These are phyloP conservation scores for Columba livia DNA, from an alignment of 2,113 vertebrate genomes.

Conservation along the genomic window DNA sequence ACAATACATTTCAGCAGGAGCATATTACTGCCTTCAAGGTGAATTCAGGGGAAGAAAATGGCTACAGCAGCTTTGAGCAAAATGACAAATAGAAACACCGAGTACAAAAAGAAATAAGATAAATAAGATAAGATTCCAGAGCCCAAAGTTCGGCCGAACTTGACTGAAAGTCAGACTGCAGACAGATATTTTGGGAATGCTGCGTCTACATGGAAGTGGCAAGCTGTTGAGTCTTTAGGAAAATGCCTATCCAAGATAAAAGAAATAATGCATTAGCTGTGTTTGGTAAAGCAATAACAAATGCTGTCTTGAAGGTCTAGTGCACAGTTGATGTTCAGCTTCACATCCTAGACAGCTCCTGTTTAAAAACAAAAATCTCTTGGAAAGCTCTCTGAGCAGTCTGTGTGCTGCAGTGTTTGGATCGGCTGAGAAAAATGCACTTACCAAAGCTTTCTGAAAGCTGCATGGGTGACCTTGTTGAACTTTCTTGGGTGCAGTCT, in stretches of 20 bases:
- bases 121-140: not conserved
- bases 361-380: not conserved
- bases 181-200: not conserved
- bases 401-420: not conserved
- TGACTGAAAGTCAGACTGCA: not conserved
- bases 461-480: not conserved
- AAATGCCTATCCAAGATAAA: not conserved
- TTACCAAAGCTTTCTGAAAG: not conserved
- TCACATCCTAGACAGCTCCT: not conserved
- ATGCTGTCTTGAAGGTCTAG: not conserved
- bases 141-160: not conserved
- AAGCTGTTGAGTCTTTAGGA: not conserved
- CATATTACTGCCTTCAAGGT: not conserved
- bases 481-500: not conserved
- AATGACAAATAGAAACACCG: not conserved
- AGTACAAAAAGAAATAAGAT: not conserved
- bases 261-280: not conserved
- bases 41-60: not conserved
- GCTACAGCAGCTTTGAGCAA: not conserved
- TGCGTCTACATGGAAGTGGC: not conserved
- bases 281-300: not conserved
- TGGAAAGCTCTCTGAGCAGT: not conserved
- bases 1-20: not conserved
- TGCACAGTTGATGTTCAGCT: not conserved
- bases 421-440: not conserved